phyloP scores from a whole-genome alignment of 2,797 vertebrate species.

The Cyprinodon diabolis region DNA sequence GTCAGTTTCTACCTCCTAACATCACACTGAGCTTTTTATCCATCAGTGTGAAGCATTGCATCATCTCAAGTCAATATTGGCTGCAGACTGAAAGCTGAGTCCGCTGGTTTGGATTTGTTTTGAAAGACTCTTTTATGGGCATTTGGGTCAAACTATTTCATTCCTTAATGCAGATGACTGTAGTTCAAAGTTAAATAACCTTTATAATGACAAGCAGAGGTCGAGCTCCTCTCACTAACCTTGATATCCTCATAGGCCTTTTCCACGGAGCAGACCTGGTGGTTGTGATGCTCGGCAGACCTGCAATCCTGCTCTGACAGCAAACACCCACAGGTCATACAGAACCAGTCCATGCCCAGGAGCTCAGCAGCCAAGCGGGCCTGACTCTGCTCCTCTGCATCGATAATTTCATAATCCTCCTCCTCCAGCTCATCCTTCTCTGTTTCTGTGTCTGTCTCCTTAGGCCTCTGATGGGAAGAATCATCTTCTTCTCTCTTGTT shows the following conservation, averaged over 20 bases:
- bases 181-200: not conserved
- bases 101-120: not conserved
- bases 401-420: constrained; percentile 84
- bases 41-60: constrained; percentile 67
- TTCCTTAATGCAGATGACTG: too few relatives aligned
- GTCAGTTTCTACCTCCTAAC: constrained; percentile 60
- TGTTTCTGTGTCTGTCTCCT: constrained; percentile 47
- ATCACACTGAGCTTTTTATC: constrained; percentile 61
- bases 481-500: constrained; percentile 54
- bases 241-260: constrained; percentile 86
- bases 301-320: constrained; percentile 82
- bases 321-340: constrained; percentile 86
- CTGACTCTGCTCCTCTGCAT: constrained; percentile 77
- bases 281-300: constrained; percentile 85
- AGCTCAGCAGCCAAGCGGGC: constrained; percentile 79
- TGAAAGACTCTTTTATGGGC: not conserved
- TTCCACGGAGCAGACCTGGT: constrained; percentile 84
- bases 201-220: not conserved
- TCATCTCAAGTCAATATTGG: constrained; percentile 55
- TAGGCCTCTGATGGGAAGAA: constrained; percentile 11
- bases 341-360: constrained; percentile 87
- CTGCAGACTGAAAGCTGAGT: constrained; percentile 11
- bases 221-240: constrained; percentile 69
- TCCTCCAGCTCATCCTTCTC: constrained; percentile 72
- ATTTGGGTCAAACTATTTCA: too few relatives aligned